These are phyloP conservation scores for Notechis scutatus DNA, from an alignment of 2,113 vertebrate genomes.

Conservation along the genomic window DNA sequence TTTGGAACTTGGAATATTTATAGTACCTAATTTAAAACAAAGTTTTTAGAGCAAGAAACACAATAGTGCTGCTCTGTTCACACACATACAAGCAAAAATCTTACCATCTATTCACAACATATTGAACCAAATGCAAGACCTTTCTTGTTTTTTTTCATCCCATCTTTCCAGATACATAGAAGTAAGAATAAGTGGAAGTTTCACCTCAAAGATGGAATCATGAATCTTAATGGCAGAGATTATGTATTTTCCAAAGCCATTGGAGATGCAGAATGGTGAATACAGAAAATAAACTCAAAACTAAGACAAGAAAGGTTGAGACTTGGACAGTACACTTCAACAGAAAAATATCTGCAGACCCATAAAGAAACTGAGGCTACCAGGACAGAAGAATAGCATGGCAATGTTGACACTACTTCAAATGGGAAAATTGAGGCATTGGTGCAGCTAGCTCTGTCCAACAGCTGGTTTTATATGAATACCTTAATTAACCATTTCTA, in stretches of 20 bases:
- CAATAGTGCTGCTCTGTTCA: neutral
- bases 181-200: conserved; percentile 99
- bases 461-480: conserved; percentile 72
- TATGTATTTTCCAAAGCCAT: conserved; percentile 99
- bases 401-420: conserved; percentile 79
- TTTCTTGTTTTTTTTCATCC: neutral
- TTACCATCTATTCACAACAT: neutral
- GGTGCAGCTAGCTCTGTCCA: conserved; percentile 69
- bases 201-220: conserved; percentile 99
- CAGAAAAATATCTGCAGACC: conserved; percentile 76
- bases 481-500: conserved; percentile 70
- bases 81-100: neutral
- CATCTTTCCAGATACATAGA: conserved; percentile 88
- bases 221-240: conserved; percentile 99
- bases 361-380: conserved; percentile 70
- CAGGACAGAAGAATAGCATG: conserved; percentile 73
- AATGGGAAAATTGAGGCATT: conserved; percentile 76
- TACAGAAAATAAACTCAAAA: conserved; percentile 65
- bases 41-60: neutral
- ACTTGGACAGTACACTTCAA: conserved; percentile 77
- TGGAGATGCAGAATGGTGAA: conserved; percentile 97
- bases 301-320: conserved; percentile 71
- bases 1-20: neutral
- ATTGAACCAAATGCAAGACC: neutral
- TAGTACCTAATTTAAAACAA: neutral